These are phyloP conservation scores for Pipistrellus pipistrellus DNA, from an alignment of 2,797 vertebrate genomes.

Conservation along the genomic window DNA sequence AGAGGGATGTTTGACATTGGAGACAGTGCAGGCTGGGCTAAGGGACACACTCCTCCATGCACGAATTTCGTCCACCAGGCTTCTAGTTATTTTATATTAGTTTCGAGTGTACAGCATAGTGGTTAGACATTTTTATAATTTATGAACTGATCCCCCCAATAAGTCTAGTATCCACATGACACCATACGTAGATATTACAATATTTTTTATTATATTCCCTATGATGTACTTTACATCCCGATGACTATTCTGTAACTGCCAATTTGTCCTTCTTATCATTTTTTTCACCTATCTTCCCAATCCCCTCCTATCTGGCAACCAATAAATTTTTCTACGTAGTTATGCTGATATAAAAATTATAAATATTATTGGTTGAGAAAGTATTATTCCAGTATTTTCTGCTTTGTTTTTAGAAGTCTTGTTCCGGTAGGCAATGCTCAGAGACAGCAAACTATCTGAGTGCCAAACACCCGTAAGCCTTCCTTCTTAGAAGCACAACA, in stretches of 20 bases:
- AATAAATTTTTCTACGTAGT: conserved; percentile 5
- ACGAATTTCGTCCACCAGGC: too few relatives aligned
- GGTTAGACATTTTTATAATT: neutral
- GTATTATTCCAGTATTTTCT: neutral
- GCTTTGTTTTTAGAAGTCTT: conserved; percentile 62
- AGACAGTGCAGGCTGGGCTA: too few relatives aligned
- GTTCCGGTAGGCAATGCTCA: conserved; percentile 39
- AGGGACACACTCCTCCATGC: too few relatives aligned
- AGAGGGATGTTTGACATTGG: too few relatives aligned
- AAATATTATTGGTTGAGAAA: conserved; percentile 38
- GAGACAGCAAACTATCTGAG: conserved; percentile 24
- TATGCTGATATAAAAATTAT: conserved; percentile 19
- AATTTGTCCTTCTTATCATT: neutral
- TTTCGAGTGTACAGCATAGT: neutral
- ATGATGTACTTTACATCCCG: neutral
- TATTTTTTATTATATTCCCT: neutral
- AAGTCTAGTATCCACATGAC: neutral
- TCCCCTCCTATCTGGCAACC: neutral
- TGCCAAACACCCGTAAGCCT: conserved; percentile 54
- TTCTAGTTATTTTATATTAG: neutral
- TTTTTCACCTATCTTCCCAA: neutral
- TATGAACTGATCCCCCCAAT: neutral
- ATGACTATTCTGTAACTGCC: neutral
- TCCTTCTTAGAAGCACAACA: conserved; percentile 71
- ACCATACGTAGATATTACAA: neutral